Evolutionary conservation across 2,797 vertebrate species (phyloP).

Genomic region (Chaetophractus vellerosus): DNA sequence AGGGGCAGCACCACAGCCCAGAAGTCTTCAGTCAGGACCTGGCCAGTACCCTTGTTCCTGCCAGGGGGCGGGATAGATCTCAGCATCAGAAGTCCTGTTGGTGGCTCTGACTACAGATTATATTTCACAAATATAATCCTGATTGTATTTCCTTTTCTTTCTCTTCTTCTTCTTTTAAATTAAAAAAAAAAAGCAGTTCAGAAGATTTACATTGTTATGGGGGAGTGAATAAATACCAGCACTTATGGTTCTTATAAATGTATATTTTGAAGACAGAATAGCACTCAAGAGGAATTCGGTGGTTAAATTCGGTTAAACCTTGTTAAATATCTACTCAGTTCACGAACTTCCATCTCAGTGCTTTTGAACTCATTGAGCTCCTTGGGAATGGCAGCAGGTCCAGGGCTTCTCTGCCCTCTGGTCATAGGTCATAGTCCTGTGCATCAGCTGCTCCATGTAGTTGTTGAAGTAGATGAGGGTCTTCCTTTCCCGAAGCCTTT

Average conservation of each 20-base stretch:
- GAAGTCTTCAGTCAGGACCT: constrained; percentile 80
- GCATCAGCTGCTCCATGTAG: constrained; percentile 98
- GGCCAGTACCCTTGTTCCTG: constrained; percentile 77
- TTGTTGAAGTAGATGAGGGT: constrained; percentile 99
- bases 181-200: constrained; percentile 94
- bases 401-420: constrained; percentile 98
- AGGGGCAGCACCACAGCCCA: constrained; percentile 81
- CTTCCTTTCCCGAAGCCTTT: constrained; percentile 97
- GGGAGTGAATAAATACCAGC: constrained; percentile 96
- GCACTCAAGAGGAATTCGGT: constrained; percentile 92
- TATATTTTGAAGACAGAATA: constrained; percentile 90
- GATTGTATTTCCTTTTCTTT: constrained; percentile 80
- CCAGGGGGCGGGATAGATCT: constrained; percentile 81
- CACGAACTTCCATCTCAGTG: constrained; percentile 99
- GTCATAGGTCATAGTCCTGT: constrained; percentile 95
- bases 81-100: constrained; percentile 78
- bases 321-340: constrained; percentile 99
- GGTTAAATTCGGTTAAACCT: constrained; percentile 99
- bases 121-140: constrained; percentile 87
- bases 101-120: constrained; percentile 83
- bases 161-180: constrained; percentile 85
- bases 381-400: constrained; percentile 99
- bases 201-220: constrained; percentile 94
- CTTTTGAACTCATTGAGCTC: constrained; percentile 99
- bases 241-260: constrained; percentile 96